Evolutionary conservation across 2,888 invertebrate species (phyloP), one percentile per base, ranked within the genome.

Genomic region (Hedychridium roseum): DNA sequence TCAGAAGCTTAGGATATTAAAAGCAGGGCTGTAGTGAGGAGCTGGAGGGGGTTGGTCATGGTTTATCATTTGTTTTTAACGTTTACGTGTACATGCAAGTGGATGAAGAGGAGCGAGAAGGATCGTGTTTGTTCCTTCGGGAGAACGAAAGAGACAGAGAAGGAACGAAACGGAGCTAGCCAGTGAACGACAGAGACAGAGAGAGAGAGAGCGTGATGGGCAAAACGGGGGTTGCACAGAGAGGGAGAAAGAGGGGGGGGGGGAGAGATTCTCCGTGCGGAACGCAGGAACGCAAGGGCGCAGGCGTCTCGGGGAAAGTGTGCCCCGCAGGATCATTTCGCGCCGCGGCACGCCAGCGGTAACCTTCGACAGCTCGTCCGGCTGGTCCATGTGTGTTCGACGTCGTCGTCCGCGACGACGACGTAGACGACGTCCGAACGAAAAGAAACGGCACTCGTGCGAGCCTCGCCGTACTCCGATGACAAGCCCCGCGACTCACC

Each of bases 281-380:
- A 50, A 50, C 53, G 56, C 54, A 50, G 50, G 47, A 49, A 37
- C 43, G 26, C 16, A 21, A 43, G 23, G 30, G 61, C 66, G 67
- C 68, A 64, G 54, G 66, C 62, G 64, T 48, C 47, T 31, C 40
- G 32, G 42, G 39, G 35, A 27, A 48, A 50, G 45, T 42, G 32
- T 57, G 46, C 56, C 60, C 57, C 63, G 58, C 68, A 68, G 70
- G 64, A 64, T 72, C 70, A 72, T 63, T 71, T 68, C 71, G 73
- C 70, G 72, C 66, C 70, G 70, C 70, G 72, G 68, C 65, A 60
- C 63, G n/a, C 67, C 54, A 66, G 68, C 58, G 50, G 57, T 46
- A 50, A 45, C 57, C 48, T 50, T 46, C 52, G 45, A 48, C 49
- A 41, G 50, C 54, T 57, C 55, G 39, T 41, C 7, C 50, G 50